These are phyloP conservation scores for Eremophila alpestris DNA, from an alignment of 2,797 vertebrate species.

Conservation along the genomic window DNA sequence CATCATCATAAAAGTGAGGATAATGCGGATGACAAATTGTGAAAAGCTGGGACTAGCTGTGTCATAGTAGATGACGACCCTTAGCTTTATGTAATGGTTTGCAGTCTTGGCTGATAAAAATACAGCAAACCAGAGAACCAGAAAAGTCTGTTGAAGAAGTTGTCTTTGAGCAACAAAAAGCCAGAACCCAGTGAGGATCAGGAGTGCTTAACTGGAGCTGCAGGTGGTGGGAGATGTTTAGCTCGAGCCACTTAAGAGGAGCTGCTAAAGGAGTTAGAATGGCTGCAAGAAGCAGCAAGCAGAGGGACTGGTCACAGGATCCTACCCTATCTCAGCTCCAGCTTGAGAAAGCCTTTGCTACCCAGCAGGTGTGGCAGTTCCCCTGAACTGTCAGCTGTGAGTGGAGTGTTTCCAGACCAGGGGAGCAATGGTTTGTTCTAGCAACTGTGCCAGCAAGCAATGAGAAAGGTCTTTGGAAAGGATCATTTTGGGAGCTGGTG, in stretches of 20 bases:
- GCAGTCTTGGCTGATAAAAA: not conserved
- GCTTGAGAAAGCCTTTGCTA: not conserved
- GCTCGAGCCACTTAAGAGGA: not conserved
- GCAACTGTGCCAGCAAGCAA: not conserved
- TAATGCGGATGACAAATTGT: not conserved
- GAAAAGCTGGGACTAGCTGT: not conserved
- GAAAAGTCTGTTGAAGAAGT: not conserved
- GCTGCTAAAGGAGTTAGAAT: not conserved
- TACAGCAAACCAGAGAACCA: not conserved
- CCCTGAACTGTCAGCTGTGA: not conserved
- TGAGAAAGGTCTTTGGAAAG: not conserved
- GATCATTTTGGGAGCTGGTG: not conserved
- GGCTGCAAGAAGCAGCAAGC: not conserved
- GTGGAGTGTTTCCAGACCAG: not conserved
- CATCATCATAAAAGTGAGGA: not conserved
- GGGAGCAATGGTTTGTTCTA: not conserved
- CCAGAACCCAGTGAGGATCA: not conserved
- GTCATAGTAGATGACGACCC: not conserved
- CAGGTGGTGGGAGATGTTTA: not conserved
- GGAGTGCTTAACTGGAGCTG: not conserved
- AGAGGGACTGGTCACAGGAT: not conserved
- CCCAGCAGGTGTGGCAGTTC: not conserved
- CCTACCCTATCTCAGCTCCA: not conserved
- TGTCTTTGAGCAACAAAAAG: not conserved
- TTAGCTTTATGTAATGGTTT: not conserved